phyloP scores from a whole-genome alignment of 2,888 invertebrate genomes.

The Pimpla rufipes region DNA sequence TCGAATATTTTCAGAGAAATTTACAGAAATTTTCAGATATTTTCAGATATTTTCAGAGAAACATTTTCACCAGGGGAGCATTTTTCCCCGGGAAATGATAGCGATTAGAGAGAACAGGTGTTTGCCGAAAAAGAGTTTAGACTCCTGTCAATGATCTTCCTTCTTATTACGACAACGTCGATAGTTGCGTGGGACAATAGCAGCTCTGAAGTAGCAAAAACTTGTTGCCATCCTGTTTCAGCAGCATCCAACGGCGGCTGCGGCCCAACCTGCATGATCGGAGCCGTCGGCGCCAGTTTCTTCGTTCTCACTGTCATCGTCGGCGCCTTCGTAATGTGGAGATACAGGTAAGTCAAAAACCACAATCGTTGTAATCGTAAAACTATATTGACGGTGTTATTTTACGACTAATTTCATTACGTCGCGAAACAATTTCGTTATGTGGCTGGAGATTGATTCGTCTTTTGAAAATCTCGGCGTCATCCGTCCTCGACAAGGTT shows the following conservation, averaged over 20 bases:
- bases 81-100: not conserved
- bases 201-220: slow-evolving; percentile 3
- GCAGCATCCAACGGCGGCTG: slow-evolving; percentile 81
- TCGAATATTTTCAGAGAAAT: too few species aligned
- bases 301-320: slow-evolving; percentile 82
- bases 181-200: not conserved
- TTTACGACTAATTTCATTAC: slow-evolving; percentile 1
- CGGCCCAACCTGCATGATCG: slow-evolving; percentile 85
- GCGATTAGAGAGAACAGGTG: slow-evolving; percentile 7
- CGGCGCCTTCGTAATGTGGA: slow-evolving; percentile 79
- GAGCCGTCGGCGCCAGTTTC: slow-evolving; percentile 84
- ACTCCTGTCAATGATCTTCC: not conserved
- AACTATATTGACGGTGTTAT: not conserved
- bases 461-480: not conserved
- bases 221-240: slow-evolving; percentile 57
- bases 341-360: slow-evolving; percentile 77
- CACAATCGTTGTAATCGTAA: not conserved
- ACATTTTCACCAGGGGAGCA: not conserved
- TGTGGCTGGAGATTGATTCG: not conserved
- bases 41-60: too few species aligned
- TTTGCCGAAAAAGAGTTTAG: not conserved
- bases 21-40: too few species aligned
- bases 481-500: slow-evolving; percentile 12
- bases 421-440: not conserved
- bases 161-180: not conserved